Percentiles rank a stretch among this genome's conserved stretches.
These are phyloP conservation scores for Andrena minutula DNA, from an alignment of 2,888 invertebrate species.

Conservation along the genomic window DNA sequence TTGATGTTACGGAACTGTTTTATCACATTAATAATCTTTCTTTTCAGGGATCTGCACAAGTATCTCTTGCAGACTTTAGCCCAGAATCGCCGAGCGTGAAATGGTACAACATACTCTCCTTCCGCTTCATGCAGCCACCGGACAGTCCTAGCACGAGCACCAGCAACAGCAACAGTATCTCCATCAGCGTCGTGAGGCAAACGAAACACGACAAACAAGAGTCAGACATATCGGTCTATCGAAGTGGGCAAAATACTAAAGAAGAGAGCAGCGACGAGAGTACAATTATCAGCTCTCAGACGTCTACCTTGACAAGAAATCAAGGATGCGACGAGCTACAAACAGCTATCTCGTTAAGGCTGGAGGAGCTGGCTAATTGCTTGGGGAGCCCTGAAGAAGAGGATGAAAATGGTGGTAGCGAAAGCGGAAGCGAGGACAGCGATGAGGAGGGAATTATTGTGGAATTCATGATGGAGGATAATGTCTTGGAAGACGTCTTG, in stretches of 20 bases:
- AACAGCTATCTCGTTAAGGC: conserved; percentile 86
- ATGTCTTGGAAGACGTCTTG: conserved; percentile 82
- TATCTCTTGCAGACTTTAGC: conserved; percentile 97
- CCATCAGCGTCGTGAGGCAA: conserved; percentile 68
- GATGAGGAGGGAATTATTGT: conserved; percentile 83
- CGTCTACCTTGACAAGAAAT: conserved; percentile 97
- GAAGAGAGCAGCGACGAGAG: conserved; percentile 99
- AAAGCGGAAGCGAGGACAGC: conserved; percentile 82
- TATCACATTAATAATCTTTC: neutral
- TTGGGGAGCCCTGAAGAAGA: conserved; percentile 85
- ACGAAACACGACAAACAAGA: conserved; percentile 85
- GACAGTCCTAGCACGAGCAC: conserved; percentile 80
- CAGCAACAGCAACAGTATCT: conserved; percentile 68
- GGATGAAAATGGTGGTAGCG: conserved; percentile 82
- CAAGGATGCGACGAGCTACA: conserved; percentile 87
- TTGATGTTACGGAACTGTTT: neutral
- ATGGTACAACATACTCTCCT: conserved; percentile 98
- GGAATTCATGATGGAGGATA: conserved; percentile 84
- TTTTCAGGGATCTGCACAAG: conserved; percentile 96
- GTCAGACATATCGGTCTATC: conserved; percentile 85
- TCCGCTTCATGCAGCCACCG: conserved; percentile 90
- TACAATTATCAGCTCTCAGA: conserved; percentile 98
- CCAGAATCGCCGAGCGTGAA: conserved; percentile 92
- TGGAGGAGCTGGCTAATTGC: conserved; percentile 86
- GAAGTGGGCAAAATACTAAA: conserved; percentile 85